phyloP scores from a whole-genome alignment of 2,888 invertebrate species.

The Nemoura dubitans region DNA sequence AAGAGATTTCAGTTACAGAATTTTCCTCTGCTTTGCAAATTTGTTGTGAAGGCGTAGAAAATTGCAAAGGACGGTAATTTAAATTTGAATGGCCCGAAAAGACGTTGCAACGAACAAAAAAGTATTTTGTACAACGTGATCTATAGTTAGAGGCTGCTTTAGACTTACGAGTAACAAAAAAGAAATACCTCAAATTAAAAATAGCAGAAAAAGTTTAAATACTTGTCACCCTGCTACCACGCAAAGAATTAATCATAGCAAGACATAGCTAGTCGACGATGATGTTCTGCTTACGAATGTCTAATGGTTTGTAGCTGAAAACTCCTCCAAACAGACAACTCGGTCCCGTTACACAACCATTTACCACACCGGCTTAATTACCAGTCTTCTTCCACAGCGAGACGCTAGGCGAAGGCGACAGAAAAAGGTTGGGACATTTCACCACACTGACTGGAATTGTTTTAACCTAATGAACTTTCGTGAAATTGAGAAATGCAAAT shows the following conservation, averaged over 20 bases:
- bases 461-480: slow-evolving; percentile 39
- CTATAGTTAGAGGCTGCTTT: neutral
- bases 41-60: neutral
- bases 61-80: neutral
- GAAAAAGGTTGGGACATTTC: neutral
- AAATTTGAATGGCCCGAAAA: neutral
- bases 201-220: slow-evolving; percentile 1
- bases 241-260: neutral
- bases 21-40: neutral
- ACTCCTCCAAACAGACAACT: slow-evolving; percentile 3
- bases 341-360: neutral
- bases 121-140: neutral
- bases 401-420: neutral
- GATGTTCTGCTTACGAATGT: slow-evolving; percentile 10
- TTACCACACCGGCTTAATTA: slow-evolving; percentile 30
- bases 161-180: neutral
- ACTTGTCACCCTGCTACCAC: neutral
- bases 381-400: neutral
- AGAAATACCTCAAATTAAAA: neutral
- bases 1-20: neutral
- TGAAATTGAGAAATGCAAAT: slow-evolving; percentile 30
- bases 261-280: neutral
- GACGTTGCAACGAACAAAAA: neutral
- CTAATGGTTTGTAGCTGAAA: slow-evolving; percentile 33
- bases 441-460: slow-evolving; percentile 14